phyloP scores from a whole-genome alignment of 2,888 invertebrate genomes.

The Sepioteuthis lessoniana region DNA sequence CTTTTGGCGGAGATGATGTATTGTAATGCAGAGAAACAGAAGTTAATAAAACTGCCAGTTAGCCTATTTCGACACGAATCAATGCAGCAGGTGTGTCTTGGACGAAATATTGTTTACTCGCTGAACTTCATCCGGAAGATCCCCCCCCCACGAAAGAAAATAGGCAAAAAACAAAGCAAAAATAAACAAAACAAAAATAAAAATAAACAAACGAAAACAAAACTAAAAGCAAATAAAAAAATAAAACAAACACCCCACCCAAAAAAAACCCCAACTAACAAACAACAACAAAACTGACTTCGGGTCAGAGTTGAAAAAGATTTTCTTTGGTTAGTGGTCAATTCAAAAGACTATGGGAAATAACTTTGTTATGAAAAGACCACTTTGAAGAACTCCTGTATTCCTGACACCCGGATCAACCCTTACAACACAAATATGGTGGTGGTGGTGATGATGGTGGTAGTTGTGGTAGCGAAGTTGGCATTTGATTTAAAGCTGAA shows the following conservation, averaged over 20 bases:
- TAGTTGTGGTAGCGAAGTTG: background rate
- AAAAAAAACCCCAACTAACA: too few species aligned
- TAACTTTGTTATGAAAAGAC: background rate
- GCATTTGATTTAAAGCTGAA: background rate
- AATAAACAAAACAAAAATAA: background rate
- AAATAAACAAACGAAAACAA: too few species aligned
- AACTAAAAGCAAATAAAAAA: too few species aligned
- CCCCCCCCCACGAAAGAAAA: background rate
- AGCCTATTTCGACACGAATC: background rate
- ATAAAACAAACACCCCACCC: background rate
- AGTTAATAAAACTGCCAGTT: slow-evolving; percentile 5
- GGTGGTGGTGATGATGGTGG: background rate
- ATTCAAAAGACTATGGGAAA: background rate
- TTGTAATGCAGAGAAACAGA: background rate
- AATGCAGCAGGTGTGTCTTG: background rate
- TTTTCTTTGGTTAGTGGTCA: background rate
- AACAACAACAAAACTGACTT: background rate
- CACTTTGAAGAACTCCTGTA: background rate
- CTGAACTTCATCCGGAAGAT: background rate
- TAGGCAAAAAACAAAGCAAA: background rate
- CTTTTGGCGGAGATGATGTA: slow-evolving; percentile 10
- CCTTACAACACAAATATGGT: background rate
- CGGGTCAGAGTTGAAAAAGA: slow-evolving; percentile 14
- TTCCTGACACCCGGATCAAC: background rate
- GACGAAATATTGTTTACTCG: background rate